Evolutionary conservation across 1,140 invertebrate species (phyloP).

Genomic region (Carposina sasakii): DNA sequence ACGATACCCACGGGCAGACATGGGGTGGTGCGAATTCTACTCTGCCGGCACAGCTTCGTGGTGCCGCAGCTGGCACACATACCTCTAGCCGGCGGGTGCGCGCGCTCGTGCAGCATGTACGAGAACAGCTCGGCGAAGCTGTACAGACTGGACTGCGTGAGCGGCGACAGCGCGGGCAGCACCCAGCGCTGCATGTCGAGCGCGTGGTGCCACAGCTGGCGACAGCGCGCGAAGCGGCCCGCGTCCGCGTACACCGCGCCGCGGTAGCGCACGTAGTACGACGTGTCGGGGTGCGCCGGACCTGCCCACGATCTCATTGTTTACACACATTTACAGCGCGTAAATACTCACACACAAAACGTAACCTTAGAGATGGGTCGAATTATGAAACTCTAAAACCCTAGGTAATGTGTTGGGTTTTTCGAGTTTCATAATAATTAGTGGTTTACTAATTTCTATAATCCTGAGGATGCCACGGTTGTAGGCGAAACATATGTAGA

Average conservation of each 20-base stretch:
- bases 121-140: slow-evolving; percentile 96
- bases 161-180: slow-evolving; percentile 92
- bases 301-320: slow-evolving; percentile 34
- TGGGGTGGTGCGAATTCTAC: no score
- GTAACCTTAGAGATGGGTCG: no score
- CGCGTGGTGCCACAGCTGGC: slow-evolving; percentile 97
- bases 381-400: no score
- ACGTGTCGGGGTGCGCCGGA: slow-evolving; percentile 96
- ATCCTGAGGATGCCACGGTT: no score
- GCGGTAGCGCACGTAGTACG: slow-evolving; percentile 94
- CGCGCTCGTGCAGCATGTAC: slow-evolving; percentile 90
- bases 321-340: no score
- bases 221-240: slow-evolving; percentile 91
- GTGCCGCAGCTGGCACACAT: background rate
- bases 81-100: slow-evolving; percentile 77
- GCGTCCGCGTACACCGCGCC: slow-evolving; percentile 96
- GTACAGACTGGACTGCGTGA: slow-evolving; percentile 94
- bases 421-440: no score
- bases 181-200: slow-evolving; percentile 96
- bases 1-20: no score
- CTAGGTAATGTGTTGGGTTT: no score
- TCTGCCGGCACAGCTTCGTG: no score
- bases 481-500: no score
- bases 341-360: no score
- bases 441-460: no score